Percentiles rank a stretch among this genome's conserved stretches.
phyloP scores from a whole-genome alignment of 2,888 invertebrate species.

The Stenurella melanura region DNA sequence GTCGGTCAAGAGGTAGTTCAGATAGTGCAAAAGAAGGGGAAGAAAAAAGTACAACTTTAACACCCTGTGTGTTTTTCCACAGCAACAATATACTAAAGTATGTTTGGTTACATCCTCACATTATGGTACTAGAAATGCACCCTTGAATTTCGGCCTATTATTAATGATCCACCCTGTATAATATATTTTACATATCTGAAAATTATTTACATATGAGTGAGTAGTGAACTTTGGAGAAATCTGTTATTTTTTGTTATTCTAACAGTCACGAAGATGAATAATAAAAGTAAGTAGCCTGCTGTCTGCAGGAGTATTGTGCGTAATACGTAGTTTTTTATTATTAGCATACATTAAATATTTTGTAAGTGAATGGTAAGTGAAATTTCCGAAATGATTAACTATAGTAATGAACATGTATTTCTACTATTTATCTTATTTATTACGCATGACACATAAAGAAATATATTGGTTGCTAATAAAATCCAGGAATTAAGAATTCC shows the following conservation, averaged over 20 bases:
- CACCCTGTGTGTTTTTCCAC: too few relatives aligned
- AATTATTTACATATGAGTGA: neutral
- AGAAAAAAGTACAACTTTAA: too few relatives aligned
- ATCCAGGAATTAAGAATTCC: constrained; percentile 1
- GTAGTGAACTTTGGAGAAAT: neutral
- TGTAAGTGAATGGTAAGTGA: constrained; percentile 16
- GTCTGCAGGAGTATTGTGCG: neutral
- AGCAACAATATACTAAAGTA: too few relatives aligned
- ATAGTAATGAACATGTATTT: constrained; percentile 12
- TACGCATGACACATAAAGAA: constrained; percentile 1
- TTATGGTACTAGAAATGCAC: too few relatives aligned
- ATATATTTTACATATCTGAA: neutral
- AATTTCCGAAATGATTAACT: constrained; percentile 25
- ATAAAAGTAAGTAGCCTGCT: neutral
- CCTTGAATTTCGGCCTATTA: too few relatives aligned
- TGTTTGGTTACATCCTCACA: too few relatives aligned
- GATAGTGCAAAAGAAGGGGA: too few relatives aligned
- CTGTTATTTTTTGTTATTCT: neutral
- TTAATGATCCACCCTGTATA: too few relatives aligned
- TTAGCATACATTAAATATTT: constrained; percentile 23
- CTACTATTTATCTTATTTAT: constrained; percentile 3
- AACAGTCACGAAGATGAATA: neutral
- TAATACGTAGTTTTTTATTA: constrained; percentile 11
- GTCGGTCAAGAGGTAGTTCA: too few relatives aligned
- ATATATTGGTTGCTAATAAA: neutral